Percentiles rank a stretch among this genome's conserved stretches.
These are phyloP conservation scores for Hemiprocne comata DNA, from an alignment of 2,113 vertebrate species.

Conservation along the genomic window DNA sequence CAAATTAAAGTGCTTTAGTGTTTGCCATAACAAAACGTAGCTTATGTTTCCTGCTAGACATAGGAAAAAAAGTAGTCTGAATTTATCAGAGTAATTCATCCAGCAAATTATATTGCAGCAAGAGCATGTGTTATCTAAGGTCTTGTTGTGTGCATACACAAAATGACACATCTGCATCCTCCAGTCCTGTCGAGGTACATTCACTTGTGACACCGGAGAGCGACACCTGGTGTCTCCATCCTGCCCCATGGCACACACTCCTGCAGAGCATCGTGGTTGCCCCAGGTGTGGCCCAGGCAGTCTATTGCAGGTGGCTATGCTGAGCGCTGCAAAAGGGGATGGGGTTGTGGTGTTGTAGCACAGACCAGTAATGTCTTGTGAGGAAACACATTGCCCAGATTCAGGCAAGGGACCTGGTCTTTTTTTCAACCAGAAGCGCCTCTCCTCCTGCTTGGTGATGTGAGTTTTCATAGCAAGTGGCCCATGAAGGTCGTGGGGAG, in stretches of 20 bases:
- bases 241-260: rapidly evolving
- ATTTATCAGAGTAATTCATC: not conserved
- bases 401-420: not conserved
- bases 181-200: not conserved
- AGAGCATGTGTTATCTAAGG: rapidly evolving
- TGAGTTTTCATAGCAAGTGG: not conserved
- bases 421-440: not conserved
- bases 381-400: not conserved
- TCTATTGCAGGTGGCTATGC: not conserved
- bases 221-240: not conserved
- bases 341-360: not conserved
- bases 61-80: not conserved
- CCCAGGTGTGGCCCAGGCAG: not conserved
- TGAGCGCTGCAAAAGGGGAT: not conserved
- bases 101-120: not conserved
- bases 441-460: not conserved
- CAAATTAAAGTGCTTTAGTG: not conserved
- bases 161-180: not conserved
- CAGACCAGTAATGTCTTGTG: rapidly evolving
- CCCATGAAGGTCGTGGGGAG: not conserved
- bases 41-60: not conserved
- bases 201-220: not conserved
- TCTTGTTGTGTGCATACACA: not conserved
- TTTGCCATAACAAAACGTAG: not conserved
- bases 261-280: rapidly evolving